These are phyloP conservation scores for Clistopyga incitator DNA, from an alignment of 2,888 invertebrate species.

Conservation along the genomic window DNA sequence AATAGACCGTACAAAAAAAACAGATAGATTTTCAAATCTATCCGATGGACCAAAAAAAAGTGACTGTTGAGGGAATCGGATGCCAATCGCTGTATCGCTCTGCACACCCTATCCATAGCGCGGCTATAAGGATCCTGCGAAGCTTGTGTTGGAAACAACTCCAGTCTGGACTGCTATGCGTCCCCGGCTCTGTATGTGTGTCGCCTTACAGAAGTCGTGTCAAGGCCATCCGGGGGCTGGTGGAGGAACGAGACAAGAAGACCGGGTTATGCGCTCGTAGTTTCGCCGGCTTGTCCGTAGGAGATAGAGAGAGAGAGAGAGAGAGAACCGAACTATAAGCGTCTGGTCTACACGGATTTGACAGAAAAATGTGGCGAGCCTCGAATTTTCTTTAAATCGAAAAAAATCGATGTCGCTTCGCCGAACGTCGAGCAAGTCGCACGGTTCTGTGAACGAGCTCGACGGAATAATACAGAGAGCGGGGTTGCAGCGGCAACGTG, in stretches of 20 bases:
- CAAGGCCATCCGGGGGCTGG: slow-evolving; percentile 78
- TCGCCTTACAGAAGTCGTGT: slow-evolving; percentile 78
- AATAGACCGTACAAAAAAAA: background rate
- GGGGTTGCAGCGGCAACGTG: slow-evolving; percentile 50
- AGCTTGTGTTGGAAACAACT: slow-evolving; percentile 14
- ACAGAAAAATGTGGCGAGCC: background rate
- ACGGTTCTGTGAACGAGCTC: slow-evolving; percentile 51
- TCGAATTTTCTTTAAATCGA: slow-evolving; percentile 2
- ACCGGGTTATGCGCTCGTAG: slow-evolving; percentile 58
- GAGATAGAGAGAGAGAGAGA: background rate
- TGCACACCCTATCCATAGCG: background rate
- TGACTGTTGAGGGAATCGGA: background rate
- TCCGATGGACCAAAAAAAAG: background rate
- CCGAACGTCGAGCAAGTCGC: slow-evolving; percentile 62
- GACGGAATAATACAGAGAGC: slow-evolving; percentile 61
- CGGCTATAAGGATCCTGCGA: slow-evolving; percentile 10
- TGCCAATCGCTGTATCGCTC: background rate
- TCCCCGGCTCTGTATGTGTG: slow-evolving; percentile 64
- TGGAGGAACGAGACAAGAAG: slow-evolving; percentile 72
- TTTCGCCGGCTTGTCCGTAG: slow-evolving; percentile 30
- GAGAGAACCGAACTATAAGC: background rate
- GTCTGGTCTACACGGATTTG: background rate
- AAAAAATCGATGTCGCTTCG: slow-evolving; percentile 42
- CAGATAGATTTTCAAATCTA: background rate
- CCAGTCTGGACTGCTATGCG: slow-evolving; percentile 47